phyloP scores from a whole-genome alignment of 2,797 vertebrate species.

The Pristis pectinata region DNA sequence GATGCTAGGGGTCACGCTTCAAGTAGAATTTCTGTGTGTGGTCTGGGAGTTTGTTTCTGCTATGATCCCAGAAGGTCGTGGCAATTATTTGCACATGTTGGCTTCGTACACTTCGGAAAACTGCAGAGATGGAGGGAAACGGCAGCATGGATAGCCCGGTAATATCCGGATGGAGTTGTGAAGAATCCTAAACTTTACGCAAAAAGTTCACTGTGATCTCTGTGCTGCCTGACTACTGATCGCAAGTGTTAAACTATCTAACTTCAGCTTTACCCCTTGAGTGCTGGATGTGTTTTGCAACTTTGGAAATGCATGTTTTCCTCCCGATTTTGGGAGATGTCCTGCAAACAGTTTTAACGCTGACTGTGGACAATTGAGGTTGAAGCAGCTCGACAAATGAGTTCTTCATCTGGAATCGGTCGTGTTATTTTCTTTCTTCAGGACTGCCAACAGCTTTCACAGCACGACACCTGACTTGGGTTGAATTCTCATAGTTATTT shows the following conservation, averaged over 20 bases:
- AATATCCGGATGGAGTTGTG: neutral
- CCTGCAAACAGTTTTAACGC: neutral
- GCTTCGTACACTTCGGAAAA: neutral
- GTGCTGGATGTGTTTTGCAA: neutral
- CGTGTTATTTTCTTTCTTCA: neutral
- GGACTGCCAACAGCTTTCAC: neutral
- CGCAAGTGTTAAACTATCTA: neutral
- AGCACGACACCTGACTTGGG: neutral
- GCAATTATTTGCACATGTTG: neutral
- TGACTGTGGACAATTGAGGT: too few species aligned
- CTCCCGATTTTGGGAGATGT: neutral
- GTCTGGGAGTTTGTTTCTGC: neutral
- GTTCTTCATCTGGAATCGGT: neutral
- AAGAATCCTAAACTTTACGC: neutral
- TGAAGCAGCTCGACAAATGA: neutral
- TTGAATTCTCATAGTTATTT: neutral
- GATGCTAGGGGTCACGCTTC: neutral
- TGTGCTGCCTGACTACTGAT: neutral
- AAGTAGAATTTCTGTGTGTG: neutral
- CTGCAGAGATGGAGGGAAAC: neutral
- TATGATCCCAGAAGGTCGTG: neutral
- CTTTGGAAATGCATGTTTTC: constrained; percentile 22
- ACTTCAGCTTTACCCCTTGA: neutral
- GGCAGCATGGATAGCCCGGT: neutral
- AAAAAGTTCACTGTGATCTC: neutral